Percentiles rank a stretch among this genome's conserved stretches.
Conservation (phyloP, 2,888 invertebrate genomes). For the Neoitamus cyanurus region DNA sequence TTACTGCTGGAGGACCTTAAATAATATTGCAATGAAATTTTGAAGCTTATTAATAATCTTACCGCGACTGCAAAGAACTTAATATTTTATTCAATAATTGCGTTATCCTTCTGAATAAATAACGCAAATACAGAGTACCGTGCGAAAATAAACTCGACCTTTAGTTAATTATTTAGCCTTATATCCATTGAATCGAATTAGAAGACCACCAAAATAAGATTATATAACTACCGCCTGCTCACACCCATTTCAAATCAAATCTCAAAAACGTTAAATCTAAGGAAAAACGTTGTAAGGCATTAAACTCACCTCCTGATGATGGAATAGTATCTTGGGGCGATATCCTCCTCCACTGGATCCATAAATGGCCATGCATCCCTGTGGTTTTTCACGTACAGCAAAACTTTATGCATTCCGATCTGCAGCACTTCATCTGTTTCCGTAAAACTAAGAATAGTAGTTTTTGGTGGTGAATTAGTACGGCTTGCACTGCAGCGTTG, state of each 20-base stretch:
- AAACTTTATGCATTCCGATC: constrained; percentile 91
- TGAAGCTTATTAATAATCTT: too few species aligned
- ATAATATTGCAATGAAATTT: too few species aligned
- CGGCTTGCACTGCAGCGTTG: constrained; percentile 41
- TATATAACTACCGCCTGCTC: not conserved
- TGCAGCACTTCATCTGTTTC: constrained; percentile 86
- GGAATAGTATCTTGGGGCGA: constrained; percentile 86
- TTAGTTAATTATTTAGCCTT: too few species aligned
- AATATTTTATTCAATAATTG: too few species aligned
- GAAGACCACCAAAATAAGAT: too few species aligned
- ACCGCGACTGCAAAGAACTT: too few species aligned
- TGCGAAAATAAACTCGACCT: too few species aligned
- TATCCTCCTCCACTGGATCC: constrained; percentile 92
- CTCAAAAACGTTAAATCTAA: not conserved
- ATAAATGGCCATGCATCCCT: constrained; percentile 95
- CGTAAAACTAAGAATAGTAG: constrained; percentile 72
- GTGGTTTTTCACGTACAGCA: constrained; percentile 87
- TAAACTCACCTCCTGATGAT: constrained; percentile 71
- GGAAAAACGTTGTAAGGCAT: not conserved
- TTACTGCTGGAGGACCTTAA: too few species aligned
- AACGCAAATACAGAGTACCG: too few species aligned
- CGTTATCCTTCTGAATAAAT: too few species aligned
- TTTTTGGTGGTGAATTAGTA: constrained; percentile 53
- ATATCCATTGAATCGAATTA: too few species aligned
- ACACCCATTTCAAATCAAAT: not conserved